Base-by-base conservation (phyloP, 2,113 vertebrate genomes). In the Amia ocellicauda region DNA sequence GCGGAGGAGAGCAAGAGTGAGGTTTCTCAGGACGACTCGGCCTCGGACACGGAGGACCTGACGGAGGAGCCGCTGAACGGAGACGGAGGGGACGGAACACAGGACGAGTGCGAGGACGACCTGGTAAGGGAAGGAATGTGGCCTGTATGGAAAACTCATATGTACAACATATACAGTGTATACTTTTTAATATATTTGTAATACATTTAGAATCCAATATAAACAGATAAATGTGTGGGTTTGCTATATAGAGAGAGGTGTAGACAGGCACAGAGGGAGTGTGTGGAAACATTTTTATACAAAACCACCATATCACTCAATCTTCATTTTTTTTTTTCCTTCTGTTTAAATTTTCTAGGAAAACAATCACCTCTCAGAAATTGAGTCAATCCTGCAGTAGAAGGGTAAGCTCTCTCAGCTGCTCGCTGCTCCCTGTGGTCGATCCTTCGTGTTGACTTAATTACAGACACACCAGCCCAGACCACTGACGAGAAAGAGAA, bases 351-450 rank as follows among this genome's bases (percentile, higher is more conserved):
- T 62, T 52, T 62, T 49, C 36, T 75, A 92, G 90, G 91, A 91
- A 73, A 91, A 88, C 83, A 89, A 86, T 80, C 90, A 86, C 82
- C 88, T 89, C 74, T 89, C 90, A 87, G 89, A 91, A 1, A 74
- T 62, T 68, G 89, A 90, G 19, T 78, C 88, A 73, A 85, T 89
- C 67, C 85, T 91, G 77, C 91, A 91, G 75, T 93, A 77, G 66
- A 74, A 90, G 88, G 70, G 66, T n/a, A n/a, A n/a, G n/a, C n/a
- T n/a, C n/a, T n/a, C n/a, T n/a, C n/a, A n/a, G n/a, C n/a, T n/a
- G n/a, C n/a, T n/a, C n/a, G n/a, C n/a, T n/a, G n/a, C n/a, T n/a
- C n/a, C n/a, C n/a, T n/a, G n/a, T n/a, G n/a, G n/a, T n/a, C n/a
- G n/a, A n/a, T n/a, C n/a, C n/a, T n/a, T n/a, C n/a, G n/a, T n/a